phyloP scores from a whole-genome alignment of 2,113 vertebrate genomes.

The Athene noctua region DNA sequence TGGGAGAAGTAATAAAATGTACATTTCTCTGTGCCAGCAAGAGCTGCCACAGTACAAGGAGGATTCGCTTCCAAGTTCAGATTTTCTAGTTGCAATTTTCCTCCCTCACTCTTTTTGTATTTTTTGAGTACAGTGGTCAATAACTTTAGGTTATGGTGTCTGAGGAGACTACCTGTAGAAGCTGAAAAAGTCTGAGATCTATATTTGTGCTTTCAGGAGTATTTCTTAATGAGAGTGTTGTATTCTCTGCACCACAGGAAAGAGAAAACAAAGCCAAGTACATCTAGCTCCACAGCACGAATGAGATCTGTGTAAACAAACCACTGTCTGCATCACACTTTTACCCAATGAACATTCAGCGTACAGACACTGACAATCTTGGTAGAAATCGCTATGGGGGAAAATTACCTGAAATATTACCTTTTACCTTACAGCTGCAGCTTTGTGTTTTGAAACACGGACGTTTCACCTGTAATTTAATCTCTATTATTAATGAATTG shows the following conservation, averaged over 20 bases:
- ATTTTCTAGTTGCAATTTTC: slow-evolving; percentile 1
- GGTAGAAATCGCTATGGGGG: not conserved
- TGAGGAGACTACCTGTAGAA: not conserved
- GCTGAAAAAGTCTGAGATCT: not conserved
- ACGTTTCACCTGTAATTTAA: slow-evolving; percentile 5
- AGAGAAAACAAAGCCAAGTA: not conserved
- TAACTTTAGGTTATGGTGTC: not conserved
- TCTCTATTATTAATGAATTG: not conserved
- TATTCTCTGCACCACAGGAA: not conserved
- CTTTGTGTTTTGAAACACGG: not conserved
- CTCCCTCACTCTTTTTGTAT: not conserved
- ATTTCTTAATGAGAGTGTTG: not conserved
- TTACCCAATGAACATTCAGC: not conserved
- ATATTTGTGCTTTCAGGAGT: not conserved
- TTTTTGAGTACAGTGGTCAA: not conserved
- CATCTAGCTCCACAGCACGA: not conserved
- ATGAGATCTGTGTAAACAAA: not conserved
- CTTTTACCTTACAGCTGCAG: not conserved
- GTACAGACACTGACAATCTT: not conserved
- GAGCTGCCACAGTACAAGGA: not conserved
- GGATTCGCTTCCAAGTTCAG: not conserved
- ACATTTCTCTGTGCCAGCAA: not conserved
- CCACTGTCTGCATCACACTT: not conserved
- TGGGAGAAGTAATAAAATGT: not conserved
- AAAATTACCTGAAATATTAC: not conserved